phyloP scores from a whole-genome alignment of 1,140 invertebrate genomes.

The Leptopilina boulardi region DNA sequence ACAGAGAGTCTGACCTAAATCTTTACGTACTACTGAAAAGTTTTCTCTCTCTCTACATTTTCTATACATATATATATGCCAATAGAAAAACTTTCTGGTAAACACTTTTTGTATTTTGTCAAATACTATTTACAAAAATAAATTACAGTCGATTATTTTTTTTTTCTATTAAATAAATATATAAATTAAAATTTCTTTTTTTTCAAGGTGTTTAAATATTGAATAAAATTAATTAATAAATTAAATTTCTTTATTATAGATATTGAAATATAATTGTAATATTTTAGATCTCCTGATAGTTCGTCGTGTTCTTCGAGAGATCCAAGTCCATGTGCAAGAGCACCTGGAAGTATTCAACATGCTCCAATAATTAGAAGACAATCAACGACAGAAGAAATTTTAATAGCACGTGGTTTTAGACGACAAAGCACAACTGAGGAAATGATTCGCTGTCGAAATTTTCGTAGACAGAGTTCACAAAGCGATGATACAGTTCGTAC shows the following conservation, averaged over 20 bases:
- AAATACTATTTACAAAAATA: not conserved
- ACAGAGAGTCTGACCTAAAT: constrained; percentile 12
- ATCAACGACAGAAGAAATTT: constrained; percentile 93
- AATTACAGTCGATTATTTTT: not conserved
- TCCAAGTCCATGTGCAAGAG: constrained; percentile 83
- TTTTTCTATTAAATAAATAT: not conserved
- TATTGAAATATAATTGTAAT: too few relatives aligned
- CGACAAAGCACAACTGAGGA: constrained; percentile 93
- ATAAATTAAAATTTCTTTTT: too few relatives aligned
- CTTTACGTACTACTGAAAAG: constrained; percentile 19
- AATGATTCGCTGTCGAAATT: constrained; percentile 93
- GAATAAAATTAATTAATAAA: too few relatives aligned
- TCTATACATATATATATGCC: not conserved
- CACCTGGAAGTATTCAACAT: constrained; percentile 70
- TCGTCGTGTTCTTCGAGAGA: constrained; percentile 78
- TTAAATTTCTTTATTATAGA: not conserved
- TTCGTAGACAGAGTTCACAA: constrained; percentile 87
- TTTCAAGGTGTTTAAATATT: too few relatives aligned
- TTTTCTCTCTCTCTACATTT: constrained; percentile 20
- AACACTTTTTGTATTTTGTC: not conserved
- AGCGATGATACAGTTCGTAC: constrained; percentile 84
- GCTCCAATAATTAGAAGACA: constrained; percentile 87
- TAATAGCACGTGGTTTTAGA: constrained; percentile 92
- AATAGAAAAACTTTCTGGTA: constrained; percentile 3
- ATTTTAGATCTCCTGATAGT: constrained; percentile 75